These are phyloP conservation scores for Columbina picui DNA, from an alignment of 2,113 vertebrate genomes.

Conservation along the genomic window DNA sequence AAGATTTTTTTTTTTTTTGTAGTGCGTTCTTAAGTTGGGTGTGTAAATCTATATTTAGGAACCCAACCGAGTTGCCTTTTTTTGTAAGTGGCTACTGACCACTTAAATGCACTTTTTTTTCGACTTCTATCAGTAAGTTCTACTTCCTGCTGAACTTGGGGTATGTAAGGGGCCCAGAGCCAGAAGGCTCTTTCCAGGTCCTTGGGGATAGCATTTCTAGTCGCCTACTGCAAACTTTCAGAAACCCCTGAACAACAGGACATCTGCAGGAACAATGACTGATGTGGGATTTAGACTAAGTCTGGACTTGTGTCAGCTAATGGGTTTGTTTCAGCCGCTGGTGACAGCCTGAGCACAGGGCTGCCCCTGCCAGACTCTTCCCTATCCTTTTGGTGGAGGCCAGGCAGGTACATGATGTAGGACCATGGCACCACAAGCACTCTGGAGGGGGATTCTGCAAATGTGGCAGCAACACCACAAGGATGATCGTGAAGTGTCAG, in stretches of 20 bases:
- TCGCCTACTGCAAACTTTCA: background rate
- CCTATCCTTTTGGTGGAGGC: background rate
- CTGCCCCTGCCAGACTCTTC: background rate
- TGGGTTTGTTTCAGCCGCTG: background rate
- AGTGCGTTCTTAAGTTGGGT: background rate
- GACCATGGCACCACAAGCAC: background rate
- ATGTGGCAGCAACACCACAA: background rate
- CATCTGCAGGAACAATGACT: background rate
- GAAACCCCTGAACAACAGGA: background rate
- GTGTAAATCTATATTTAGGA: conserved; percentile 42
- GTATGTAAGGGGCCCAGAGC: background rate
- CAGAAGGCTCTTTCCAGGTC: background rate
- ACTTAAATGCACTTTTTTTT: background rate
- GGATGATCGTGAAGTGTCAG: rapidly evolving
- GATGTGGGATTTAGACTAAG: background rate
- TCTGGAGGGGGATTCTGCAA: background rate
- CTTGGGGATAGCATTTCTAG: background rate
- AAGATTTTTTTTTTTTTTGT: background rate
- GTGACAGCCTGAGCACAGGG: background rate
- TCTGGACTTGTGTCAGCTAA: background rate
- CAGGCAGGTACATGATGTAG: background rate
- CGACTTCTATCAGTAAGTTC: background rate
- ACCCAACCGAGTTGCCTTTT: background rate
- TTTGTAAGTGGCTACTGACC: background rate
- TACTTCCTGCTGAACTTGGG: background rate